phyloP scores from a whole-genome alignment of 2,888 invertebrate genomes.

The Ditula angustiorana region DNA sequence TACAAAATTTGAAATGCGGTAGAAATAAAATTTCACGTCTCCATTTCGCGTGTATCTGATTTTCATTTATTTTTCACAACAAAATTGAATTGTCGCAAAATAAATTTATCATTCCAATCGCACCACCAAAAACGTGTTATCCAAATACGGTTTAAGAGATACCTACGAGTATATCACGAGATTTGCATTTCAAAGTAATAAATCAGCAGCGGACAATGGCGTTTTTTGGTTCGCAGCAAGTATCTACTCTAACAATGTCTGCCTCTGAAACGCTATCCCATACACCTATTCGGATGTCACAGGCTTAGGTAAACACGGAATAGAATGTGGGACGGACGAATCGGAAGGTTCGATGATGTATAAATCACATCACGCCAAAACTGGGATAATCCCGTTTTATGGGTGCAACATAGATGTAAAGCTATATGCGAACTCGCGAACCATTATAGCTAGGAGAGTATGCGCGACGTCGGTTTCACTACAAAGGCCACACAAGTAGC shows the following conservation, averaged over 20 bases:
- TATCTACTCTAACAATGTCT: not conserved
- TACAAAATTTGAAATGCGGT: not conserved
- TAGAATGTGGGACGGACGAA: slow-evolving; percentile 1
- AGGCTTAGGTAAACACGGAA: not conserved
- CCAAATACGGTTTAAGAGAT: slow-evolving; percentile 31
- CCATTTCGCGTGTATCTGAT: slow-evolving; percentile 15
- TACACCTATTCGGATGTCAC: not conserved
- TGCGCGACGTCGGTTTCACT: too few relatives aligned
- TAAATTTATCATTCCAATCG: slow-evolving; percentile 40
- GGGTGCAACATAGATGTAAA: not conserved
- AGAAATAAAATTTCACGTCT: slow-evolving; percentile 9
- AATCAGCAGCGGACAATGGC: slow-evolving; percentile 11
- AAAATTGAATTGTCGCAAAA: slow-evolving; percentile 36
- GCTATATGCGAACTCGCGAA: not conserved
- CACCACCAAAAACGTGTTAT: slow-evolving; percentile 41
- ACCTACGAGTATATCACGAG: slow-evolving; percentile 6
- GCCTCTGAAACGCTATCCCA: not conserved
- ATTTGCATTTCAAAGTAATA: slow-evolving; percentile 39
- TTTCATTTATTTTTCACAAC: slow-evolving; percentile 30
- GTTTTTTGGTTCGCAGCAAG: slow-evolving; percentile 10
- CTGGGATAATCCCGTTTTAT: slow-evolving; percentile 13
- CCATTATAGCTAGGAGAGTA: too few relatives aligned
- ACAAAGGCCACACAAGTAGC: too few relatives aligned
- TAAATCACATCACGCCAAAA: slow-evolving; percentile 25
- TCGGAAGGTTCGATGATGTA: slow-evolving; percentile 16